A percentile compares a stretch with the other conserved stretches of the same genome.
Conservation (phyloP, 2,113 vertebrate species). For the Grantiella picta region DNA sequence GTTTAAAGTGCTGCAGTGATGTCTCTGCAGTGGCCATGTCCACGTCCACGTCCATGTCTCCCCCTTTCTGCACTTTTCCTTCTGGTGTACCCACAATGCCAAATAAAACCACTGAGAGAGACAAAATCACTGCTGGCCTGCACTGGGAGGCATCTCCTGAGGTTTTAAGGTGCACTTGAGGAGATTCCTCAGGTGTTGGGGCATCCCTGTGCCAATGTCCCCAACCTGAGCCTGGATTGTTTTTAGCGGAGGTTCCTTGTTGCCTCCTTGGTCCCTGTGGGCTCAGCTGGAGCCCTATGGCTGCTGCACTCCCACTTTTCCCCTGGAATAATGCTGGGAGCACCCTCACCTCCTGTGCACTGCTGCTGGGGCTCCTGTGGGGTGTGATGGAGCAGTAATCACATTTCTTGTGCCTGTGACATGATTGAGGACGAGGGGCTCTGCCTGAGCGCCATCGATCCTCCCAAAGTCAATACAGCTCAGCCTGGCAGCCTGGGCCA, state of each 20-base stretch:
- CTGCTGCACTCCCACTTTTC: rapidly evolving
- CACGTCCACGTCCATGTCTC: too few relatives aligned
- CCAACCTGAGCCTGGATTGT: not conserved
- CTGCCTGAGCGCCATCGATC: not conserved
- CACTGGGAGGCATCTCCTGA: rapidly evolving
- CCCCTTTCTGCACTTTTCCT: too few relatives aligned
- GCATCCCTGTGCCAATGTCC: too few relatives aligned
- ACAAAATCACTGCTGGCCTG: not conserved
- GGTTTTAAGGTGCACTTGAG: not conserved
- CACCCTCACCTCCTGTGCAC: not conserved
- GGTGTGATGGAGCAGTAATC: not conserved
- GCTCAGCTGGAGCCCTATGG: not conserved
- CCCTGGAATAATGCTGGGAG: not conserved
- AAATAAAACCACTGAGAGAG: not conserved
- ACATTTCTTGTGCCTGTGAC: not conserved
- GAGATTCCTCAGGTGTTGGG: not conserved
- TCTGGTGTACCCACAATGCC: rapidly evolving
- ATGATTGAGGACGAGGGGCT: not conserved
- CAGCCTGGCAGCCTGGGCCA: not conserved
- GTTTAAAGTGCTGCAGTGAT: not conserved
- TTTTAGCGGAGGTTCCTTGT: not conserved
- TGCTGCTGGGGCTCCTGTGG: not conserved
- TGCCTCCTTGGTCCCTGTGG: not conserved
- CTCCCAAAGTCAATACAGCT: not conserved
- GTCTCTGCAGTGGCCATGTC: not conserved